Percentiles rank a stretch among this genome's conserved stretches.
phyloP scores from a whole-genome alignment of 2,797 vertebrate genomes.

The Cynodonichthys magdalenae region DNA sequence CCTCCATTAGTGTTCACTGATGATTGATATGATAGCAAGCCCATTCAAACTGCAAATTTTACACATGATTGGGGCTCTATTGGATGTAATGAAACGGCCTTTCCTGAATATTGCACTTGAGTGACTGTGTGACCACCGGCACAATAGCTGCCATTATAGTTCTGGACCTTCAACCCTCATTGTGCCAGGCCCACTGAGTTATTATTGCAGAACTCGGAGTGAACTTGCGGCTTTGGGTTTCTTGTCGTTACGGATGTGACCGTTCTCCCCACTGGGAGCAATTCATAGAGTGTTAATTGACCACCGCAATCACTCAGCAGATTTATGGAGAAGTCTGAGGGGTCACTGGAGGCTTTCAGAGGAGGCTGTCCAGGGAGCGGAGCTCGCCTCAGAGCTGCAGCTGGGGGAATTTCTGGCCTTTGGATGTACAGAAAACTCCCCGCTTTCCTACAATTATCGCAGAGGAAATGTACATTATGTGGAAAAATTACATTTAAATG shows the following conservation, averaged over 20 bases:
- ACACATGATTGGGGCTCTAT: constrained; percentile 96
- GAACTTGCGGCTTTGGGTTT: constrained; percentile 70
- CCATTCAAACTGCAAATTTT: constrained; percentile 93
- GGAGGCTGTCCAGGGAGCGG: constrained; percentile 56
- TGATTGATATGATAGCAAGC: constrained; percentile 91
- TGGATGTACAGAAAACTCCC: constrained; percentile 45
- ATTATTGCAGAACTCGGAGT: constrained; percentile 71
- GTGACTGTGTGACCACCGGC: constrained; percentile 84
- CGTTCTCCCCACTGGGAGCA: constrained; percentile 67
- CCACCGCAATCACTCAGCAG: constrained; percentile 75
- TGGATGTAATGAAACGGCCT: constrained; percentile 94
- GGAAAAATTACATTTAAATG: constrained; percentile 34
- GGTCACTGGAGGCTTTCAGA: constrained; percentile 69
- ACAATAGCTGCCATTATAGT: constrained; percentile 94
- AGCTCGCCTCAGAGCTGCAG: constrained; percentile 29
- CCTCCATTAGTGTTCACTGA: constrained; percentile 87
- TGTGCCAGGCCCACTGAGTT: constrained; percentile 83
- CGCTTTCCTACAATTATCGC: constrained; percentile 34
- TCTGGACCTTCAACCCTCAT: constrained; percentile 86
- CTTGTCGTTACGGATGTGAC: constrained; percentile 67
- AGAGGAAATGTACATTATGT: constrained; percentile 38
- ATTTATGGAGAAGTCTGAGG: constrained; percentile 68
- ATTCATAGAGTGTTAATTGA: constrained; percentile 78
- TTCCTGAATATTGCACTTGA: constrained; percentile 91
- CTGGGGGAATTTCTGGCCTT: constrained; percentile 54